Evolutionary conservation across 2,888 invertebrate species (phyloP).

Genomic region (Mystacides longicornis): DNA sequence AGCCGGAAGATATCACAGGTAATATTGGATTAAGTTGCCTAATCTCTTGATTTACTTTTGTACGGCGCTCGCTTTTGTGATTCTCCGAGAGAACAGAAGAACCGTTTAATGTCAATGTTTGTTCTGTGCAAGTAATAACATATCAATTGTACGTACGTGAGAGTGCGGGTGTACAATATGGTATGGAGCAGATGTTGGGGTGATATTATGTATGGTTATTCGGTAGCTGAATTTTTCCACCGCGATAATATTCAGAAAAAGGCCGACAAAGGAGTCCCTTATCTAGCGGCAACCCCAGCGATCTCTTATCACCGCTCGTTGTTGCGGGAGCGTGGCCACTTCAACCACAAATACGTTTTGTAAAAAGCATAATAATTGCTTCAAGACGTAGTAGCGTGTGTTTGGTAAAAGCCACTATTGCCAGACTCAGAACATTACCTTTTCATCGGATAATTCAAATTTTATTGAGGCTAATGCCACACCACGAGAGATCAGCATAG

Average conservation of each 20-base stretch:
- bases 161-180: neutral
- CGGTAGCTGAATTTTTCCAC: neutral
- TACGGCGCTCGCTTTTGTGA: neutral
- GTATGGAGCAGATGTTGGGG: neutral
- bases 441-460: no score
- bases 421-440: no score
- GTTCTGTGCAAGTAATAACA: neutral
- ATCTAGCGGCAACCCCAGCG: neutral
- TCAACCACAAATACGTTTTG: neutral
- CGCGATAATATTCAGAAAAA: neutral
- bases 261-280: conserved; percentile 1
- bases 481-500: no score
- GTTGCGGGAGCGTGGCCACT: conserved; percentile 4
- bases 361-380: neutral
- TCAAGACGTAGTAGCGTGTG: neutral
- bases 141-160: neutral
- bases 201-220: neutral
- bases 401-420: no score
- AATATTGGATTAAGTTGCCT: neutral
- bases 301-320: conserved; percentile 5
- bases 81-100: neutral
- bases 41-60: neutral
- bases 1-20: no score
- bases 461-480: no score
- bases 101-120: neutral